Conservation (phyloP, 2,888 invertebrate species). For the Metallyticus violacea region DNA sequence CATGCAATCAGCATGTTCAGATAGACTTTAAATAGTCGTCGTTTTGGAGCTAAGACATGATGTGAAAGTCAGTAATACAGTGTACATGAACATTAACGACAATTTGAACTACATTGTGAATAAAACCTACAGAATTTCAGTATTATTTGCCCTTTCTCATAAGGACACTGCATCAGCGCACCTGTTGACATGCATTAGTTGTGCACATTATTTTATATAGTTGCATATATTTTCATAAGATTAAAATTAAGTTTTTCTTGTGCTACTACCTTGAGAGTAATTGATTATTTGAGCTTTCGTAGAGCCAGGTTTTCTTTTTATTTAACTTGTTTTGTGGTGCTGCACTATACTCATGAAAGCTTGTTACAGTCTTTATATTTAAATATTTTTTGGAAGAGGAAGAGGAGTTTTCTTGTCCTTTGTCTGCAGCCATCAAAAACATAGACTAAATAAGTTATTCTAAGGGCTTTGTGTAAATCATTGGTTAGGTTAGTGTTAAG, state of each 20-base stretch:
- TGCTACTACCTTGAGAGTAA: neutral
- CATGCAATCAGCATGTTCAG: neutral
- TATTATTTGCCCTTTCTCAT: too few species aligned
- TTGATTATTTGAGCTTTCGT: neutral
- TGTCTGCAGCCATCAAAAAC: neutral
- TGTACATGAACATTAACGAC: neutral
- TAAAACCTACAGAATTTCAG: too few species aligned
- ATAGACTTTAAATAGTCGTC: neutral
- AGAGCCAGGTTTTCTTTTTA: neutral
- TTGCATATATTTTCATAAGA: neutral
- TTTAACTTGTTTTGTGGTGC: neutral
- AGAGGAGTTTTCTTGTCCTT: neutral
- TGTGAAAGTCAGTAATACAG: neutral
- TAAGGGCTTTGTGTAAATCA: too few species aligned
- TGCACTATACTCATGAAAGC: neutral
- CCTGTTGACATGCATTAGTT: too few species aligned
- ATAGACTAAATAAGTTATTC: neutral
- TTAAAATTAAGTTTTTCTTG: too few species aligned
- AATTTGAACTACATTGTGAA: too few species aligned
- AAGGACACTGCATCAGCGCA: too few species aligned
- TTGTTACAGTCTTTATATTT: too few species aligned
- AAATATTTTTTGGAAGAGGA: neutral
- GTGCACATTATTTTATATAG: too few species aligned
- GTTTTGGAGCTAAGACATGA: neutral
- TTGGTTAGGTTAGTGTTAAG: neutral